Percentiles rank a stretch among this genome's conserved stretches.
Evolutionary conservation across 2,888 invertebrate species (phyloP).

Genomic region (Criorhina ranunculi): DNA sequence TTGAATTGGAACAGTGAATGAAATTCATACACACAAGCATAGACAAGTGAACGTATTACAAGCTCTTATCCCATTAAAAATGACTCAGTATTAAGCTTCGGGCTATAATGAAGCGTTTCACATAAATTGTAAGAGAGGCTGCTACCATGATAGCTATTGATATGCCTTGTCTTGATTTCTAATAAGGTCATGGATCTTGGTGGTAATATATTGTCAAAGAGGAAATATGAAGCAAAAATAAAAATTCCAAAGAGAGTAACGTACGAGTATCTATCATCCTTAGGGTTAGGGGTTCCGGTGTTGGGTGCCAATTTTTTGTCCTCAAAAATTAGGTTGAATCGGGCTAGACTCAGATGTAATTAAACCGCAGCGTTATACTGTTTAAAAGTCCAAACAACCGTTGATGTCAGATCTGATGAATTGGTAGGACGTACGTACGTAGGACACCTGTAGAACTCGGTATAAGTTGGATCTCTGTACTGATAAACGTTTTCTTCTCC

Average conservation of each 20-base stretch:
- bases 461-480: too few relatives aligned
- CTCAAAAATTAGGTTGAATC: too few relatives aligned
- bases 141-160: background rate
- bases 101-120: conserved; percentile 61
- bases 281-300: conserved; percentile 13
- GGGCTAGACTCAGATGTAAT: too few relatives aligned
- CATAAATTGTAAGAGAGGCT: conserved; percentile 55
- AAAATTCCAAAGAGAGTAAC: background rate
- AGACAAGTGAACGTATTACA: conserved; percentile 41
- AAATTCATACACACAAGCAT: conserved; percentile 41
- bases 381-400: too few relatives aligned
- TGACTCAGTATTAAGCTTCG: conserved; percentile 40
- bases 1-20: conserved; percentile 40
- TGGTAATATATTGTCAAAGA: conserved; percentile 45
- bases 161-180: conserved; percentile 34
- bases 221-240: background rate
- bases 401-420: too few relatives aligned
- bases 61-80: conserved; percentile 70
- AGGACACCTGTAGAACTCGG: too few relatives aligned
- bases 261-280: conserved; percentile 7
- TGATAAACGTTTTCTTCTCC: too few relatives aligned
- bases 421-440: too few relatives aligned
- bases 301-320: conserved; percentile 56
- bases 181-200: conserved; percentile 56
- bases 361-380: too few relatives aligned